Conservation (phyloP, 2,888 invertebrate species). For the Malachius bipustulatus region DNA sequence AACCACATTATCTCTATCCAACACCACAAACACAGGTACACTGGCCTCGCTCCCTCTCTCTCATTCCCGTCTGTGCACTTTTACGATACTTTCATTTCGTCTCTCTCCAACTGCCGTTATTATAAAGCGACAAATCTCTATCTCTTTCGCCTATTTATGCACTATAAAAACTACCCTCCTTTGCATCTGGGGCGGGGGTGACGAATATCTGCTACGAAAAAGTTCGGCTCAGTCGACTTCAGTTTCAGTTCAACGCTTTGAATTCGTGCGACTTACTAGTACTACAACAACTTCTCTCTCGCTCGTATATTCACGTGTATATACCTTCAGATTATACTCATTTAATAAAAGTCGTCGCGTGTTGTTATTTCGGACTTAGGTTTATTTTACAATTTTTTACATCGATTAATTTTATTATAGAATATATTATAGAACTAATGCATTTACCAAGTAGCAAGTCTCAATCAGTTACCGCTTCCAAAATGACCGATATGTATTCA, state of each 20-base stretch:
- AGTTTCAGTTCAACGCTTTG: no score
- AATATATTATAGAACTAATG: slow-evolving; percentile 37
- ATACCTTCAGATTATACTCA: no score
- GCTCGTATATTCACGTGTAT: no score
- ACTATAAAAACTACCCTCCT: slow-evolving; percentile 39
- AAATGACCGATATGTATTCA: slow-evolving; percentile 63
- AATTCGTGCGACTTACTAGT: slow-evolving; percentile 13
- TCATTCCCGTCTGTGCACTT: neutral
- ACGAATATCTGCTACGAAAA: slow-evolving; percentile 35
- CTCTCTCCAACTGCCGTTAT: slow-evolving; percentile 21
- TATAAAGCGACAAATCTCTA: slow-evolving; percentile 28
- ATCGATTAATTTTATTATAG: slow-evolving; percentile 4
- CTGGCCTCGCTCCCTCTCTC: slow-evolving; percentile 6
- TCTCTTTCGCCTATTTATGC: slow-evolving; percentile 33
- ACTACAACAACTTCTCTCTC: no score
- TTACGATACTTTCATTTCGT: slow-evolving; percentile 12
- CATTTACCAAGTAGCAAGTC: slow-evolving; percentile 48
- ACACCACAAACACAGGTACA: slow-evolving; percentile 13
- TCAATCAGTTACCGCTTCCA: slow-evolving; percentile 42
- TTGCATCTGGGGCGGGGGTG: slow-evolving; percentile 31
- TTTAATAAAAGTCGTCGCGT: no score
- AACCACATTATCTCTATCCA: slow-evolving; percentile 22
- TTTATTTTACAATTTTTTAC: neutral
- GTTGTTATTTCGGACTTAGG: no score
- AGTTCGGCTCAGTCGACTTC: slow-evolving; percentile 30